These are phyloP conservation scores for Zoanthus gigantus DNA, from an alignment of 92 coral and sea anemone genomes.

Conservation along the genomic window DNA sequence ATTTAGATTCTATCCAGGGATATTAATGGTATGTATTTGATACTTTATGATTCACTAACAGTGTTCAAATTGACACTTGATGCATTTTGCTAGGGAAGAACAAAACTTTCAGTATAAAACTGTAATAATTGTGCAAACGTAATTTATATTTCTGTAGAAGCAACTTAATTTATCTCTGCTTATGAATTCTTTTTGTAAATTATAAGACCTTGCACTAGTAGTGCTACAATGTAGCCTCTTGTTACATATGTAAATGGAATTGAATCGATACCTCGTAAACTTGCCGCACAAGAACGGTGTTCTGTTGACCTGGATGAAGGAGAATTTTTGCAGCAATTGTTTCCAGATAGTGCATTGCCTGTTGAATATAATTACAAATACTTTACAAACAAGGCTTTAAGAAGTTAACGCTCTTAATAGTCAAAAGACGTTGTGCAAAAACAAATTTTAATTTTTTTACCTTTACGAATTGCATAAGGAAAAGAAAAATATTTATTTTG, in stretches of 20 bases:
- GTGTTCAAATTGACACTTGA: too few relatives aligned
- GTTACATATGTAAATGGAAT: background rate
- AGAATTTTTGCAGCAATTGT: conserved; percentile 34
- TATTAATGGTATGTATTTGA: too few relatives aligned
- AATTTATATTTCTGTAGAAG: too few relatives aligned
- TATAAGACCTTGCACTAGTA: too few relatives aligned
- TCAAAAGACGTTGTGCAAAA: background rate
- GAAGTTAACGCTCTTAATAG: too few relatives aligned
- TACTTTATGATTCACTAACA: too few relatives aligned
- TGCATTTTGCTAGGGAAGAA: too few relatives aligned
- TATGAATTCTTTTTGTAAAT: too few relatives aligned
- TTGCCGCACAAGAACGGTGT: conserved; percentile 36
- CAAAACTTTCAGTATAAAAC: too few relatives aligned
- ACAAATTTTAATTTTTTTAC: background rate
- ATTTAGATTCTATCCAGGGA: too few relatives aligned
- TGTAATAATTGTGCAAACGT: too few relatives aligned
- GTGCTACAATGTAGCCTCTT: background rate
- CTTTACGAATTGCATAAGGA: background rate
- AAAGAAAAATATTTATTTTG: background rate
- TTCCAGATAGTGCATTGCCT: conserved; percentile 47
- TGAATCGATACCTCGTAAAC: conserved; percentile 28
- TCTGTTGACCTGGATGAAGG: conserved; percentile 36
- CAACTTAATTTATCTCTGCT: too few relatives aligned
- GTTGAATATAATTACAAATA: background rate
- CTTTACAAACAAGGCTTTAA: background rate